phyloP scores from a whole-genome alignment of 2,797 vertebrate genomes.

The Falco naumanni region DNA sequence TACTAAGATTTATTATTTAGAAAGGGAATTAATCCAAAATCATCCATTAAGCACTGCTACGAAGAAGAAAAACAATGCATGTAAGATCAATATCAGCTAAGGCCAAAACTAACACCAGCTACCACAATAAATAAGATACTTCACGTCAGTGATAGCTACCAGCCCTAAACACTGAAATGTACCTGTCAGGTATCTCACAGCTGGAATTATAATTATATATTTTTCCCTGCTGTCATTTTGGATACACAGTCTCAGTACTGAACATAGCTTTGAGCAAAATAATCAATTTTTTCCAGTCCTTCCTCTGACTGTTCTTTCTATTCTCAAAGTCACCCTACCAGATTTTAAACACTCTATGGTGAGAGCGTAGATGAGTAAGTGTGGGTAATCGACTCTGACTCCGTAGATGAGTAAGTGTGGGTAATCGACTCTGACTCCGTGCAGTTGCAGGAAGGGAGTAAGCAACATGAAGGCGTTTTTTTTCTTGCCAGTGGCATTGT shows the following conservation, averaged over 20 bases:
- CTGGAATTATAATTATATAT: neutral
- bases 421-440: neutral
- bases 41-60: neutral
- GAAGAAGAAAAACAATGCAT: neutral
- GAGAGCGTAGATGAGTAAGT: neutral
- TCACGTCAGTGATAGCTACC: neutral
- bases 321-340: neutral
- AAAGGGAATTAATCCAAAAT: neutral
- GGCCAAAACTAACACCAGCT: neutral
- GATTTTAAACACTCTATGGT: neutral
- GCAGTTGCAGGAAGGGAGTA: fast-evolving
- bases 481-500: neutral
- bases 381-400: neutral
- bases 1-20: neutral
- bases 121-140: neutral
- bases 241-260: neutral
- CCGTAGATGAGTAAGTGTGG: neutral
- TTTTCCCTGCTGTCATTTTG: neutral
- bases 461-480: neutral
- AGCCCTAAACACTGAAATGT: neutral
- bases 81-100: neutral
- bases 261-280: neutral
- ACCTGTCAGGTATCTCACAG: neutral
- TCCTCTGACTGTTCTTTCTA: neutral
- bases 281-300: neutral